Percentiles rank a stretch among this genome's conserved stretches.
phyloP scores from a whole-genome alignment of 2,797 vertebrate species.

The Bradypus variegatus region DNA sequence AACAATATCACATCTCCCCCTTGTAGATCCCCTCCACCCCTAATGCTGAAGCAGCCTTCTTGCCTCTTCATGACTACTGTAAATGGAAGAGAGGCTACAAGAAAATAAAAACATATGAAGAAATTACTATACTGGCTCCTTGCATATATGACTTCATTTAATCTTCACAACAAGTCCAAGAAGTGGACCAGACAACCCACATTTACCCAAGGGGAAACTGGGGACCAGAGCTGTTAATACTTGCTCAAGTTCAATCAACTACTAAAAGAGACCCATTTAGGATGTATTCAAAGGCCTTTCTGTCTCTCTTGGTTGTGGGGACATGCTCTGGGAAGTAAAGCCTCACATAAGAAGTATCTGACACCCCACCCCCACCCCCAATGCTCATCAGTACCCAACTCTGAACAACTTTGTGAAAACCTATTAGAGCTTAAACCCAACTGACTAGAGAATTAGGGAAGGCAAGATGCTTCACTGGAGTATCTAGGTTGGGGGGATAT shows the following conservation, averaged over 20 bases:
- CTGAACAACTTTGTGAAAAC: not conserved
- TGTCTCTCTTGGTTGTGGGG: not conserved
- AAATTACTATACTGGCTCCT: not conserved
- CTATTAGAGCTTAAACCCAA: not conserved
- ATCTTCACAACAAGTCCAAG: not conserved
- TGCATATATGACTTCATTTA: not conserved
- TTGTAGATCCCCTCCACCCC: not conserved
- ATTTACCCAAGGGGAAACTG: not conserved
- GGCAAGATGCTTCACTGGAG: not conserved
- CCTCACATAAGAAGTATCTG: not conserved
- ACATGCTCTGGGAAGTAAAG: not conserved
- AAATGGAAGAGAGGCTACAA: not conserved
- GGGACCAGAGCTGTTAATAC: not conserved
- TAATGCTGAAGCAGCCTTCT: not conserved
- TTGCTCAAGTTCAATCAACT: not conserved
- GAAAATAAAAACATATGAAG: not conserved
- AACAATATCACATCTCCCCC: not conserved
- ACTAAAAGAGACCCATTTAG: not conserved
- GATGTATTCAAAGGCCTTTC: not conserved
- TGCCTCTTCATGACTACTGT: not conserved
- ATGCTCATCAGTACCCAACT: not conserved
- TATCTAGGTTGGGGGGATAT: not conserved
- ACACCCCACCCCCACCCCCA: too few species aligned
- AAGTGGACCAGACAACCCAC: not conserved
- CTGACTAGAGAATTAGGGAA: not conserved